Percentiles rank a stretch among this genome's conserved stretches.
These are phyloP conservation scores for Melipona beecheii DNA, from an alignment of 2,888 invertebrate species.

Conservation along the genomic window DNA sequence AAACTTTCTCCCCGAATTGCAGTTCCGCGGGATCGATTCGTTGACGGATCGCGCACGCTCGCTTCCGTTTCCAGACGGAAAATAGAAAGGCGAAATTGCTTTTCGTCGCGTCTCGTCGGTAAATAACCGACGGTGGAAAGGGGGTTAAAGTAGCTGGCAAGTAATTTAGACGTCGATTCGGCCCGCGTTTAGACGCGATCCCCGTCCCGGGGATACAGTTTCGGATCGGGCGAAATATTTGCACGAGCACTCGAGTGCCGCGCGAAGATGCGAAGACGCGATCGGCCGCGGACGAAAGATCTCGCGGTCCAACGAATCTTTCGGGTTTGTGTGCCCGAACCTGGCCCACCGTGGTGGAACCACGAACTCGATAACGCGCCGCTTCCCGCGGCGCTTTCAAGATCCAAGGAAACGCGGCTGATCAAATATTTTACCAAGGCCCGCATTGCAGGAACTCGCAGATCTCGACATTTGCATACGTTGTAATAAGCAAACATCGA, in stretches of 20 bases:
- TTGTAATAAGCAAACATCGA: conserved; percentile 67
- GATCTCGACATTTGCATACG: conserved; percentile 65
- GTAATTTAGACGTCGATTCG: neutral
- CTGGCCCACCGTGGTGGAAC: too few relatives aligned
- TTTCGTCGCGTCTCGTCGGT: conserved; percentile 8
- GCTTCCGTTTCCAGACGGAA: neutral
- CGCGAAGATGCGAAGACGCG: too few relatives aligned
- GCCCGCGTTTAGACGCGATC: neutral
- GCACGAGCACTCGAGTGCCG: conserved; percentile 2
- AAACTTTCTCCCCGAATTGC: too few relatives aligned
- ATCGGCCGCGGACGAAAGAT: neutral
- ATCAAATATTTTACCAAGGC: conserved; percentile 66
- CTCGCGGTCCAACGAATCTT: neutral
- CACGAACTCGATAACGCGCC: too few relatives aligned
- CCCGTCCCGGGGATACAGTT: neutral
- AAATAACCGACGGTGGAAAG: conserved; percentile 10
- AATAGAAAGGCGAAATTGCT: conserved; percentile 26
- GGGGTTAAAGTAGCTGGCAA: neutral
- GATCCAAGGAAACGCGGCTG: conserved; percentile 43
- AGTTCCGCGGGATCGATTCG: neutral
- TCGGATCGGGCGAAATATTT: conserved; percentile 34
- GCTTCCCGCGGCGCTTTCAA: neutral
- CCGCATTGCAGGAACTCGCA: conserved; percentile 32
- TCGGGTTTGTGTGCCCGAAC: too few relatives aligned
- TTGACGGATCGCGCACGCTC: neutral